Evolutionary conservation across 92 coral and sea anemone genomes (phyloP), one percentile per base, ranked within the genome.

Genomic region (Ricordea florida): DNA sequence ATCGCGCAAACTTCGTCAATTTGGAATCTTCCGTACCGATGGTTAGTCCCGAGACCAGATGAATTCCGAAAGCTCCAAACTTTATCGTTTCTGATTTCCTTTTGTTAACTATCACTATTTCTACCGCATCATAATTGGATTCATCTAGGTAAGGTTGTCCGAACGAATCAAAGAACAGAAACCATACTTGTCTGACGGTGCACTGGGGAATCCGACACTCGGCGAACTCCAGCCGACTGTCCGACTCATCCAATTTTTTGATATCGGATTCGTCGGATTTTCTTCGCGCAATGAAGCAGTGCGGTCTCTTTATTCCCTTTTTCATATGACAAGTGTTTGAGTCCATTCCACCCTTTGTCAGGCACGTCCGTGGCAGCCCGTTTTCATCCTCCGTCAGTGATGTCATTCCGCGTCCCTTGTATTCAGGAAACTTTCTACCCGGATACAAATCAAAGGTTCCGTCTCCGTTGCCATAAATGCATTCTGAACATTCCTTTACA

Each of bases 101-200:
- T 17, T 97, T 97, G 34, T 82, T 44, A 51, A 92, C 79, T n/a
- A 88, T 69, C 17, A 76, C 63, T 31, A 96, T 86, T 45, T 84
- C 71, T 27, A 90, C 77, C 0, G 90, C 89, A 11, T 86, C 67
- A 10, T 79, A 66, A 58, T 88, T 92, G 9, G 86, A 81, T 23
- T 85, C 82, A 20, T 52, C 61, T 2, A 89, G 55, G 56, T 88
- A 78, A 6, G 97, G 90, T 23, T 83, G 44, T 0, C 89, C 97
- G 51, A 76, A 80, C 1, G 90, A 81, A 52, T 76, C 65, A 28
- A 88, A 83, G 62, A 96, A 89, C 25, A 96, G 50, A 34, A 96
- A 96, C 99, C 99, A 96, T 5, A 96, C 99, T 26, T 86, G 90
- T 29, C 97, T 78, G 4, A 96, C 93, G 1, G 97, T 96, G 47